Percentiles rank a stretch among this genome's conserved stretches.
These are phyloP conservation scores for Dromius quadrimaculatus DNA, from an alignment of 2,888 invertebrate genomes.

Conservation along the genomic window DNA sequence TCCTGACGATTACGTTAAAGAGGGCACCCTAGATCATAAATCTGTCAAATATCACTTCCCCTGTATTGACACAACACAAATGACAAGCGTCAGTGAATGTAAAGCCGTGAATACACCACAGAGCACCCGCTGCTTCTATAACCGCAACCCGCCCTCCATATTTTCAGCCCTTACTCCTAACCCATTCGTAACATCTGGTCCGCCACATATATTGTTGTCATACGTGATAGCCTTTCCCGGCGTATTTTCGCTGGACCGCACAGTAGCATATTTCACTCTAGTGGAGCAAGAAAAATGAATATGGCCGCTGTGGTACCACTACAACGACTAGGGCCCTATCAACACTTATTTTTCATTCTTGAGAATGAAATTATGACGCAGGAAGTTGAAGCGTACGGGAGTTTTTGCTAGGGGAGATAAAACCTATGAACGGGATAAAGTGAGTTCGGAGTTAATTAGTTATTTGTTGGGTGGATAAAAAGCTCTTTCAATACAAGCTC, in stretches of 20 bases:
- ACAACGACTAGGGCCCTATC: background rate
- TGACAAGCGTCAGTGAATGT: constrained; percentile 22
- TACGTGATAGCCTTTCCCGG: constrained; percentile 28
- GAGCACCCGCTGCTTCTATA: background rate
- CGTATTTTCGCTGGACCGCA: constrained; percentile 10
- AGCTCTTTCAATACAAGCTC: no score
- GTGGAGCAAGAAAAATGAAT: constrained; percentile 32
- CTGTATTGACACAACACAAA: constrained; percentile 4
- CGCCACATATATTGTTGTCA: constrained; percentile 46
- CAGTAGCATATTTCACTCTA: constrained; percentile 3
- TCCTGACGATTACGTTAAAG: no score
- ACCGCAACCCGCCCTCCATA: background rate
- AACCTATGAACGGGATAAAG: no score
- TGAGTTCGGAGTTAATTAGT: no score
- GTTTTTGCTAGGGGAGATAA: no score
- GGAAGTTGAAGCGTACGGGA: background rate
- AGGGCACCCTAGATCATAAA: background rate
- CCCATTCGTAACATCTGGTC: constrained; percentile 38
- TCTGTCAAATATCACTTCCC: background rate
- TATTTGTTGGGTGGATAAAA: no score
- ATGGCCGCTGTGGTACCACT: constrained; percentile 3
- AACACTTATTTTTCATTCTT: constrained; percentile 22
- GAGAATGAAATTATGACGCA: constrained; percentile 21
- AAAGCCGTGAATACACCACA: constrained; percentile 38
- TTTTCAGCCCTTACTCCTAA: constrained; percentile 1